Evolutionary conservation across 2,113 vertebrate species (phyloP), one percentile per base, ranked within the genome.

Genomic region (Platysternon megacephalum): DNA sequence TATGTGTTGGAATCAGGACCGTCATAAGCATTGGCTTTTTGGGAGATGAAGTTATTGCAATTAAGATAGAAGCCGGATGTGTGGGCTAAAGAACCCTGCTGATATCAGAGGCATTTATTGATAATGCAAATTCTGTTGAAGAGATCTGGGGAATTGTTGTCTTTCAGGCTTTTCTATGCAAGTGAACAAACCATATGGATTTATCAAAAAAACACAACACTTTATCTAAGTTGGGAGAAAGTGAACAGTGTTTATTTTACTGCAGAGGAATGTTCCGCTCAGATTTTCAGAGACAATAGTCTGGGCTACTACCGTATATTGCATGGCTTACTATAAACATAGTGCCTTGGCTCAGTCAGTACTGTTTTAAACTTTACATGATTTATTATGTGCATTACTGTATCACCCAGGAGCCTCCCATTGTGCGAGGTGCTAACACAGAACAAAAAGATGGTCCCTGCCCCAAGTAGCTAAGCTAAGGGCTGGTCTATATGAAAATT

Each of bases 51-150:
- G 97, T 97, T 98, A 97, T 96, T 98, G 97, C 97, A 98, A 98
- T 98, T 98, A 98, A 98, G 98, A 98, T 98, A 98, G 49, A 92
- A 94, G 91, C 97, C 98, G 98, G 98, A 98, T 98, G 98, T 98
- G 97, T 98, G 98, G 97, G 97, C 97, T 98, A 95, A 97, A 97
- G 96, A 97, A 96, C 97, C 95, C 46, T 28, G 89, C 98, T 98
- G 98, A 98, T 98, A 98, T 89, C 95, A 93, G 92, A 98, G 96
- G 96, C 97, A 97, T 98, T 98, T 98, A 98, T 98, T 98, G 98
- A 98, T 98, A 98, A 97, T 97, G 95, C 96, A 98, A 97, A 95
- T 90, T 96, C 92, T 94, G 94, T 98, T 97, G 96, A 98, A 98
- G 96, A 96, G 97, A 98, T 97, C 95, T 97, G 96, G 97, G 91